Evolutionary conservation across 2,113 vertebrate genomes (phyloP), one percentile per base, ranked within the genome.

Genomic region (Pundamilia nyererei): DNA sequence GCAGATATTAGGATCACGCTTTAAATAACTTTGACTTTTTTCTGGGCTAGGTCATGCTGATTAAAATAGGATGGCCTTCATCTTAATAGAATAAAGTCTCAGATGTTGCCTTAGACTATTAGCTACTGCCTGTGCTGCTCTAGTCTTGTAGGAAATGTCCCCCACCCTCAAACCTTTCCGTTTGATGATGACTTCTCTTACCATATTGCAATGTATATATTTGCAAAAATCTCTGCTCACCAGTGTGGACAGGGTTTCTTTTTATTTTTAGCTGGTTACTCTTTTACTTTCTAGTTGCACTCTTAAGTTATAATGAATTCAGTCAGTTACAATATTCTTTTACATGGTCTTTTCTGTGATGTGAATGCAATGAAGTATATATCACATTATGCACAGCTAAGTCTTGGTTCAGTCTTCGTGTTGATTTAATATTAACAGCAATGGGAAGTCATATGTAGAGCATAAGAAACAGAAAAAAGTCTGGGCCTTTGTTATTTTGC

Each of bases 81-180:
- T 90, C 40, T 79, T 87, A 80, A 80, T 80, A 82, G 79, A 87
- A 89, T 56, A 81, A 86, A 49, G 81, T 79, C 79, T 84, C 81
- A 81, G 80, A 86, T 82, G 77, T 89, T 79, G 56, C 80, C 87
- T 53, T 53, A 82, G 68, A 58, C 79, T 87, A 80, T 84, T 68
- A 70, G 75, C 35, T 84, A 35, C 82, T 49, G 65, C 24, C 70
- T 55, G 56, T 82, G 79, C 82, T 70, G 80, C 26, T 51, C 15
- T 77, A n/a, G 15, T 77, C 56, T 84, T 84, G 65, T 60, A 58
- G 56, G 79, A 79, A 84, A 75, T 49, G 15, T 31, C 70, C 9
- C 6, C 1, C 24, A 81, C 35, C 45, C 72, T 45, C 33, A 24
- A 38, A 75, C 72, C 12, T 80, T n/a, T 80, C 56, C 38, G 72